Percentiles rank a stretch among this genome's conserved stretches.
phyloP scores from a whole-genome alignment of 2,888 invertebrate genomes.

The Drosophila pseudotakahashii region DNA sequence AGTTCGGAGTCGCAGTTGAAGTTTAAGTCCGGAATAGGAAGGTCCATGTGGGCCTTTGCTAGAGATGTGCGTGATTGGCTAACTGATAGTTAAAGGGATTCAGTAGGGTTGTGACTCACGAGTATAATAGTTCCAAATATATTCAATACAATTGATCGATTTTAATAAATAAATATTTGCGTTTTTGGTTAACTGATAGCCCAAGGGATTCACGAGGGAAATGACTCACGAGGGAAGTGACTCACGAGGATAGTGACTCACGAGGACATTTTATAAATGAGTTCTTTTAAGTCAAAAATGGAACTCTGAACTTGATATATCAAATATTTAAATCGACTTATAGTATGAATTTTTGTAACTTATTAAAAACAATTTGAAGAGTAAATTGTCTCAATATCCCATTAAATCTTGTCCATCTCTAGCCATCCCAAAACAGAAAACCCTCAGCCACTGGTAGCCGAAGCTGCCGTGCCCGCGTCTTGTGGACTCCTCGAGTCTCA shows the following conservation, averaged over 20 bases:
- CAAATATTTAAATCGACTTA: no score
- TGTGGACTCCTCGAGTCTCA: conserved; percentile 7
- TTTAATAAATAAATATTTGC: no score
- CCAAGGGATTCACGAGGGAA: background rate
- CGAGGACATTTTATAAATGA: no score
- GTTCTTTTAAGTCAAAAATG: no score
- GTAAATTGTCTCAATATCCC: no score
- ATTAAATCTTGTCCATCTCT: conserved; percentile 3
- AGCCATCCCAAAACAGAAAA: background rate
- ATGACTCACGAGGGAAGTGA: no score
- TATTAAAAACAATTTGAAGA: no score
- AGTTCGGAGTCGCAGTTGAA: conserved; percentile 16
- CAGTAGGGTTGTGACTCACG: background rate
- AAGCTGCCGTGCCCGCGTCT: conserved; percentile 18
- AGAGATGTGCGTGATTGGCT: conserved; percentile 5
- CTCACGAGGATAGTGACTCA: background rate
- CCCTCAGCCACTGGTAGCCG: conserved; percentile 14
- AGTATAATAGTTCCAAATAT: background rate
- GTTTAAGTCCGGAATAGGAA: conserved; percentile 20
- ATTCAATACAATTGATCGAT: no score
- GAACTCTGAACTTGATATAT: no score
- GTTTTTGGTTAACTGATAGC: no score
- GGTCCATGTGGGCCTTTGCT: background rate
- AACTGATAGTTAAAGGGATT: background rate
- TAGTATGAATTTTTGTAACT: no score